phyloP scores from a whole-genome alignment of 2,797 vertebrate genomes.

The Gouania willdenowi region DNA sequence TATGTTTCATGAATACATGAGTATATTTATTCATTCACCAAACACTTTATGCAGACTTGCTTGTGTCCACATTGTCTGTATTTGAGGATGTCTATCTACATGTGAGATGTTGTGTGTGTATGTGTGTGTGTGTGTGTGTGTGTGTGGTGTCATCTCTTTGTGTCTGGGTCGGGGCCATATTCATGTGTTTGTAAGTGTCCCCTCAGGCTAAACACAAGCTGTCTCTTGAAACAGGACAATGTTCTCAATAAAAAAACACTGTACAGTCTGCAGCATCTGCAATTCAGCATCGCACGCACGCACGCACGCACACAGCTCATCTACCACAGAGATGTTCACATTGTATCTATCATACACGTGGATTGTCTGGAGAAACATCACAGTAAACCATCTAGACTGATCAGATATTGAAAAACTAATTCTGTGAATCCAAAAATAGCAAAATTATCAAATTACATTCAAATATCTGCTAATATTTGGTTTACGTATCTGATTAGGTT shows the following conservation, averaged over 20 bases:
- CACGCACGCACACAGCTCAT: too few relatives aligned
- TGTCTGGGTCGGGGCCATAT: slow-evolving; percentile 74
- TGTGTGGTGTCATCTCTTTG: slow-evolving; percentile 72
- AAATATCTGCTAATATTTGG: too few relatives aligned
- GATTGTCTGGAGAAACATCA: too few relatives aligned
- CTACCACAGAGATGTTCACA: slow-evolving; percentile 1
- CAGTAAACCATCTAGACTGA: too few relatives aligned
- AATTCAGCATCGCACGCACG: too few relatives aligned
- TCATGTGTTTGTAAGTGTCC: slow-evolving; percentile 72
- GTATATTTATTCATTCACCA: slow-evolving; percentile 69
- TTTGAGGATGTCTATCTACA: slow-evolving; percentile 57
- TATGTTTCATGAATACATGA: slow-evolving; percentile 53
- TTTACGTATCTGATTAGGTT: too few relatives aligned
- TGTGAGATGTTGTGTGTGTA: slow-evolving; percentile 14
- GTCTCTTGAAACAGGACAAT: slow-evolving; percentile 52
- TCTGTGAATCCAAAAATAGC: too few relatives aligned
- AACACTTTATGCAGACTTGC: slow-evolving; percentile 56
- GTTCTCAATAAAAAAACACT: slow-evolving; percentile 18
- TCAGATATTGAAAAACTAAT: too few relatives aligned
- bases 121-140: slow-evolving; percentile 24
- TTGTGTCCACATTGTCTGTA: slow-evolving; percentile 67
- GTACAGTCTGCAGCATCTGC: slow-evolving; percentile 15
- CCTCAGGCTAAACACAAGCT: slow-evolving; percentile 67
- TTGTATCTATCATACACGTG: too few relatives aligned
- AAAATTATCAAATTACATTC: too few relatives aligned